phyloP scores from a whole-genome alignment of 2,113 vertebrate species.

The Phalacrocorax brasilianus region DNA sequence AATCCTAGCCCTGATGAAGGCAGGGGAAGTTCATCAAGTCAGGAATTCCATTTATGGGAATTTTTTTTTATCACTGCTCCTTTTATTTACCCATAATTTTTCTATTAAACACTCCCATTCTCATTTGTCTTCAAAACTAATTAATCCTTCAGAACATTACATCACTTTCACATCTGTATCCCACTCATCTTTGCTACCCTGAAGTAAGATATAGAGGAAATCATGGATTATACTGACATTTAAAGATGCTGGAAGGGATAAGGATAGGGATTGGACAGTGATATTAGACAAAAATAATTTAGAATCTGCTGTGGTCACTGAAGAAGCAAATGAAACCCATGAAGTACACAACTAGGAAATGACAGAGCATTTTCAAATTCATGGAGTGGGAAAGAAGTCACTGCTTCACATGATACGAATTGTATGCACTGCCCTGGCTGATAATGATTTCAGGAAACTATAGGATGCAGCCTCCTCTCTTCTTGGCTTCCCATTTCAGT shows the following conservation, averaged over 20 bases:
- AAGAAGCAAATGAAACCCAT: neutral
- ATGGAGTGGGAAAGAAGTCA: neutral
- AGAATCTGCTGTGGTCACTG: neutral
- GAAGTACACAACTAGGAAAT: neutral
- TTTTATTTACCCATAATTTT: neutral
- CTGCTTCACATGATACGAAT: neutral
- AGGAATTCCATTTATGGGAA: neutral
- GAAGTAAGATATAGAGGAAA: neutral
- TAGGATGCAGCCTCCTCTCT: neutral
- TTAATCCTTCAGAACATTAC: neutral
- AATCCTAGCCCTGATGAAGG: neutral
- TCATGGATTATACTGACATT: neutral
- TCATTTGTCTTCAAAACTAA: neutral
- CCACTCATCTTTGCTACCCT: neutral
- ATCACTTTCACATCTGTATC: neutral
- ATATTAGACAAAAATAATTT: neutral
- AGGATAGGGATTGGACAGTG: neutral
- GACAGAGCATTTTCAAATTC: neutral
- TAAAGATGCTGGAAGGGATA: neutral
- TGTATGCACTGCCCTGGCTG: neutral
- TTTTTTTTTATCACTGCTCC: neutral
- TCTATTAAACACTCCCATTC: neutral
- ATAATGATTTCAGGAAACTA: neutral
- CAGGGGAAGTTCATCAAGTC: neutral
- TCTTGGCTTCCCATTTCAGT: neutral